A percentile compares a stretch with the other conserved stretches of the same genome.
Conservation (phyloP, 2,797 vertebrate species). For the Morus bassanus region DNA sequence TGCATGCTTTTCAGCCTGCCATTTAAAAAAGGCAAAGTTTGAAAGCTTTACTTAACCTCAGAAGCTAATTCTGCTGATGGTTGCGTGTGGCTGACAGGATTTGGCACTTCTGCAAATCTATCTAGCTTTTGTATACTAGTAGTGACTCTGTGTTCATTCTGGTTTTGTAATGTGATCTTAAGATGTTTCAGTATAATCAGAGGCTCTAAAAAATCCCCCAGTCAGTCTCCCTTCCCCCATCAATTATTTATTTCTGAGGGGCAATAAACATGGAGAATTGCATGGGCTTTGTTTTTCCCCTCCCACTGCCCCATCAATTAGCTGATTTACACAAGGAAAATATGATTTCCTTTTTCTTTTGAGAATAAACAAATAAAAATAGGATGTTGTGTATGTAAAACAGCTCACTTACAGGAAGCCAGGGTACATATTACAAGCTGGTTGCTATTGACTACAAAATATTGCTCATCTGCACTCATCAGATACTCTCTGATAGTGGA, state of each 20-base stretch:
- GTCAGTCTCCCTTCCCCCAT: background rate
- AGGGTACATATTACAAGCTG: background rate
- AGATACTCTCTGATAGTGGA: background rate
- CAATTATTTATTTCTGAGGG: background rate
- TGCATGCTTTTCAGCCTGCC: background rate
- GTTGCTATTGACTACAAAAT: constrained; percentile 58
- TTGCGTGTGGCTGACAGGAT: background rate
- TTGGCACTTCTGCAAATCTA: background rate
- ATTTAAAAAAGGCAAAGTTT: background rate
- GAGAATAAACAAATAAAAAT: constrained; percentile 3
- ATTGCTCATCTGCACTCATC: constrained; percentile 3
- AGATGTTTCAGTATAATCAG: background rate
- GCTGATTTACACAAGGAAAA: background rate
- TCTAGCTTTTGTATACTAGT: background rate
- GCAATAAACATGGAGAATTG: background rate
- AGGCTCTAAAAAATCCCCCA: background rate
- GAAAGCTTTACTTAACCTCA: background rate
- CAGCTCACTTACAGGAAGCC: background rate
- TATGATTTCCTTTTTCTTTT: background rate
- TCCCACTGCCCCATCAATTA: background rate
- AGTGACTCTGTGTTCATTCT: background rate
- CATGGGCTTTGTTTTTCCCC: background rate
- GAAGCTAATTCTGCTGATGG: background rate
- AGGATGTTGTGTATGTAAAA: background rate
- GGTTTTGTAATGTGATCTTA: background rate